Base-by-base conservation (phyloP, 92 coral and sea anemone species). In the Palythoa grandiflora region DNA sequence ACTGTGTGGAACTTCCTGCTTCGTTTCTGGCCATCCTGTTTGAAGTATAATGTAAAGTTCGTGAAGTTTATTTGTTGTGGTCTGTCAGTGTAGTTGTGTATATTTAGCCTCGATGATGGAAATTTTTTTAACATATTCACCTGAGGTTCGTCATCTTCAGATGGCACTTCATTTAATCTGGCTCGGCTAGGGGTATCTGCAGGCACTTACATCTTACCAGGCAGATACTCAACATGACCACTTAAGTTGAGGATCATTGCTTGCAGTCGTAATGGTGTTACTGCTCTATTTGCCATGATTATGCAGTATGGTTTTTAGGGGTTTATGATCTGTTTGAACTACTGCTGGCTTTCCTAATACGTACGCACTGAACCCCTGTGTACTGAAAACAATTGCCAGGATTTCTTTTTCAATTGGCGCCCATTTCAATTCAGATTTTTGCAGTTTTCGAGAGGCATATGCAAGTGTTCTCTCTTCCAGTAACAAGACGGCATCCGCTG, bases 71-170 rank as follows among this genome's bases (percentile, higher is more conserved):
- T 88, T 91, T 21, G 93, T 89, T 8, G 91, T 91, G 63, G 76
- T 81, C 81, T 91, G 85, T 50, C n/a, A n/a, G n/a, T 90, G 91
- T 52, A 88, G 86, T 71, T 91, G 28, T 28, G 28, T 28, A 57
- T 57, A 57, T 57, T 57, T 57, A 17, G 63, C 63, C 15, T 57
- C 0, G 63, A 17, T 57, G 15, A 51, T 83, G 8, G 96, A 90
- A 51, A 88, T 90, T 86, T 88, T 90, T 80, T 92, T 35, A 90
- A 28, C 93, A 84, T 90, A 87, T 72, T 90, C 66, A 79, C 92
- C 87, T 87, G 86, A 36, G 88, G 75, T n/a, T 74, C 28, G 36
- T 44, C 76, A 15, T 59, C 84, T 80, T 92, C 90, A 3, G 88
- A 65, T 71, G 88, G 91, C 13, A 77, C 75, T 52, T 88, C 95